A percentile compares a stretch with the other conserved stretches of the same genome.
These are phyloP conservation scores for Aphelocoma coerulescens DNA, from an alignment of 2,113 vertebrate species.

Conservation along the genomic window DNA sequence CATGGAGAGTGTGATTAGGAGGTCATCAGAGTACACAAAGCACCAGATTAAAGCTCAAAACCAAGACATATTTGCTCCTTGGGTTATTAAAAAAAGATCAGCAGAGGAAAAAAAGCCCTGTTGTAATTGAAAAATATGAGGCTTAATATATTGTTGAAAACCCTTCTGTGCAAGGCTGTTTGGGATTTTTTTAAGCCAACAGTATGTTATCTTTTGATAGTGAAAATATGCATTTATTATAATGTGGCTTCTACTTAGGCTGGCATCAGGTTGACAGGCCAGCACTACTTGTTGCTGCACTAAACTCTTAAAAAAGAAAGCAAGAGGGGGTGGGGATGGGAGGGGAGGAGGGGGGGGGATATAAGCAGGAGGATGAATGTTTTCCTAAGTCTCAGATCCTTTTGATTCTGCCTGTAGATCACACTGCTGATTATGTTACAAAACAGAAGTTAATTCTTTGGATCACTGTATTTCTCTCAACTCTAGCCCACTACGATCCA, in stretches of 20 bases:
- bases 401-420: neutral
- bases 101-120: neutral
- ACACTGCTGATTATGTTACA: neutral
- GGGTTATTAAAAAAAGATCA: slow-evolving; percentile 34
- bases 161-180: neutral
- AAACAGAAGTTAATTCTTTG: slow-evolving; percentile 33
- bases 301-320: neutral
- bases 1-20: slow-evolving; percentile 18
- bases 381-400: neutral
- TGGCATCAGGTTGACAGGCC: neutral
- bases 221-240: neutral
- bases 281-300: neutral
- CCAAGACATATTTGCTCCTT: slow-evolving; percentile 33
- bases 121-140: slow-evolving; percentile 40
- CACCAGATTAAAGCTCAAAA: slow-evolving; percentile 43
- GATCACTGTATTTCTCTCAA: neutral
- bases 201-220: slow-evolving; percentile 18
- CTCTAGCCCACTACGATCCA: neutral
- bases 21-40: slow-evolving; percentile 27
- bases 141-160: slow-evolving; percentile 37
- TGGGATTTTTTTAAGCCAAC: neutral
- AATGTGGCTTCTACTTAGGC: neutral
- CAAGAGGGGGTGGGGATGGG: neutral
- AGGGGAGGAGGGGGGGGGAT: neutral
- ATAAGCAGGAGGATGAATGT: neutral